Conservation (phyloP, 2,113 vertebrate species). For the Ageneiosus marmoratus region DNA sequence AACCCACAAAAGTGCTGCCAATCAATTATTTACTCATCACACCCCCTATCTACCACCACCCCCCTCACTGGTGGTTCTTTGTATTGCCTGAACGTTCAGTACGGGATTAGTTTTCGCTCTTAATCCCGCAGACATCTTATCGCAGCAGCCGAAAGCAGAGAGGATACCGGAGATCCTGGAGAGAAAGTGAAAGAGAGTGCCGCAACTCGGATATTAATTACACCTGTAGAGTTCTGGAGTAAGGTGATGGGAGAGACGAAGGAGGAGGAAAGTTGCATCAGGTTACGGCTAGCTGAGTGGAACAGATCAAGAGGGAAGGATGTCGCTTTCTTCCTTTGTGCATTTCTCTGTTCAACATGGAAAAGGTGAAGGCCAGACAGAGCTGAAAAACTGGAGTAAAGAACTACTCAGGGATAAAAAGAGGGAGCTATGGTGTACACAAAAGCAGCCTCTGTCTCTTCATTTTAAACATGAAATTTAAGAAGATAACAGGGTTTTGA, state of each 20-base stretch:
- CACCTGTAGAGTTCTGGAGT: conserved; percentile 66
- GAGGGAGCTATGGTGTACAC: conserved; percentile 36
- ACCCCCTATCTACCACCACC: conserved; percentile 51
- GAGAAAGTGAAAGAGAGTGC: conserved; percentile 61
- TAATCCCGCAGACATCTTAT: conserved; percentile 91
- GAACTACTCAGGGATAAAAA: conserved; percentile 27
- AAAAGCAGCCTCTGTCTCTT: conserved; percentile 58
- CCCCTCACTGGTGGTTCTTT: conserved; percentile 69
- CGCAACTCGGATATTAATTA: conserved; percentile 73
- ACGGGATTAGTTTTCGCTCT: conserved; percentile 89
- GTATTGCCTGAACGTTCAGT: conserved; percentile 80
- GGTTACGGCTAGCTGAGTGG: conserved; percentile 38
- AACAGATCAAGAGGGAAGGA: conserved; percentile 25
- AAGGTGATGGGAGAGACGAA: background rate
- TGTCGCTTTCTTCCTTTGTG: conserved; percentile 54
- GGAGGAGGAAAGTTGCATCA: conserved; percentile 34
- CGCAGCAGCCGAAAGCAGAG: conserved; percentile 79
- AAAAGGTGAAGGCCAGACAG: conserved; percentile 42
- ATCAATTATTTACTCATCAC: conserved; percentile 85
- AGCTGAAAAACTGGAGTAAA: conserved; percentile 58
- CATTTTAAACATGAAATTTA: conserved; percentile 57
- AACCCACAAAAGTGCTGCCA: conserved; percentile 69
- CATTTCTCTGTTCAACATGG: conserved; percentile 50
- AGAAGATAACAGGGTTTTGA: conserved; percentile 56
- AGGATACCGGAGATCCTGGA: conserved; percentile 77